Evolutionary conservation across 2,888 invertebrate genomes (phyloP), one percentile per base, ranked within the genome.

Genomic region (Zhengitettix transpicula): DNA sequence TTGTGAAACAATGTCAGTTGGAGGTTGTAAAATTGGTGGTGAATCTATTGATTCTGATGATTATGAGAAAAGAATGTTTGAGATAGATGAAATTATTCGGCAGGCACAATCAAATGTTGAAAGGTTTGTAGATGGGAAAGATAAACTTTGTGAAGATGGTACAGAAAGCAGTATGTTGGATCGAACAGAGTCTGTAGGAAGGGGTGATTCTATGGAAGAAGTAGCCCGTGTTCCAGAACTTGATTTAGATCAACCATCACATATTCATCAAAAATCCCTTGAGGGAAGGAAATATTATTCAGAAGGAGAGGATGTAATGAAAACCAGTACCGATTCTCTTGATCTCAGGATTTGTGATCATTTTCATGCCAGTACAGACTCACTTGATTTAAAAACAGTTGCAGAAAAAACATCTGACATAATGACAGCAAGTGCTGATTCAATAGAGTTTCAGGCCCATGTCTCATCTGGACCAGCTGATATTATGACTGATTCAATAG

Each of bases 101-200:
- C 80, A 84, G 68, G 82, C 83, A 15, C 83, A 84, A 67, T 78
- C 78, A 10, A 83, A 83, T 68, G 82, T 83, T 10, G 83, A 83
- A 67, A 76, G 78, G 62, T 79, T 82, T 64, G 77, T 77, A n/a
- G 75, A 78, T 58, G 71, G 78, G 52, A 69, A 59, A 44, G 60
- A 58, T n/a, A 59, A 55, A 40, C 40, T 58, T 55, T n/a, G 60
- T 40, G 61, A 57, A 41, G 65, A 64, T 28, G 62, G 60, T 12
- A 65, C 63, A 17, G 67, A 65, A 14, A 78, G 78, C 65, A 80
- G 80, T 64, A 70, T 74, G 0, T 71, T 76, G 5, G 81, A 81
- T 61, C 79, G 78, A 65, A 78, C 80, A 10, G 76, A 77, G 67
- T 75, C 75, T 1, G 67, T 77, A 42, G 77, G 77, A 47, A 69